Evolutionary conservation across 2,888 invertebrate species (phyloP).

Genomic region (Pollenia amentaria): DNA sequence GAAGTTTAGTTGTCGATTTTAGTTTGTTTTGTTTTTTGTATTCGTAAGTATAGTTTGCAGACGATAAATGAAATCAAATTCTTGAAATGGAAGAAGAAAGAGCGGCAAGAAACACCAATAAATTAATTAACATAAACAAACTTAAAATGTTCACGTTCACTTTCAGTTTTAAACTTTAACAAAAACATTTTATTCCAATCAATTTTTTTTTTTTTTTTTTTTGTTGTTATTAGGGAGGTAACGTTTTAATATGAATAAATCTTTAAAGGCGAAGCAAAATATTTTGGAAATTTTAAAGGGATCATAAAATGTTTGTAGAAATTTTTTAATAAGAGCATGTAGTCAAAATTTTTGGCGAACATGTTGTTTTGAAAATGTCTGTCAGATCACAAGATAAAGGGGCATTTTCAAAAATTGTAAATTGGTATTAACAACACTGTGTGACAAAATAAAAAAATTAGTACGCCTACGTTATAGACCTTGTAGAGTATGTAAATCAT

Average conservation of each 20-base stretch:
- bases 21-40: constrained; percentile 7
- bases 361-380: no score
- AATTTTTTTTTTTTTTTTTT: neutral
- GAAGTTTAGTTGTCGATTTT: constrained; percentile 46
- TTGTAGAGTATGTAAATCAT: no score
- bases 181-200: constrained; percentile 25
- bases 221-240: constrained; percentile 16
- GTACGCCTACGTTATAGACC: no score
- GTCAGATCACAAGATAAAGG: no score
- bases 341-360: no score
- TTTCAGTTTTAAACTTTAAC: constrained; percentile 49
- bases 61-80: constrained; percentile 31
- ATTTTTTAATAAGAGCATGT: no score
- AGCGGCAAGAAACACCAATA: neutral
- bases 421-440: no score
- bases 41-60: neutral
- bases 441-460: no score
- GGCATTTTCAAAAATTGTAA: no score
- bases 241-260: neutral
- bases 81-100: constrained; percentile 15
- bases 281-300: no score
- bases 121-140: constrained; percentile 56
- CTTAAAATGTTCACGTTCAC: constrained; percentile 52
- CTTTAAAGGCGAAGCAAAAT: no score
- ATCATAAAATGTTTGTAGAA: no score